A percentile compares a stretch with the other conserved stretches of the same genome.
phyloP scores from a whole-genome alignment of 2,888 invertebrate species.

The Eupithecia inturbata region DNA sequence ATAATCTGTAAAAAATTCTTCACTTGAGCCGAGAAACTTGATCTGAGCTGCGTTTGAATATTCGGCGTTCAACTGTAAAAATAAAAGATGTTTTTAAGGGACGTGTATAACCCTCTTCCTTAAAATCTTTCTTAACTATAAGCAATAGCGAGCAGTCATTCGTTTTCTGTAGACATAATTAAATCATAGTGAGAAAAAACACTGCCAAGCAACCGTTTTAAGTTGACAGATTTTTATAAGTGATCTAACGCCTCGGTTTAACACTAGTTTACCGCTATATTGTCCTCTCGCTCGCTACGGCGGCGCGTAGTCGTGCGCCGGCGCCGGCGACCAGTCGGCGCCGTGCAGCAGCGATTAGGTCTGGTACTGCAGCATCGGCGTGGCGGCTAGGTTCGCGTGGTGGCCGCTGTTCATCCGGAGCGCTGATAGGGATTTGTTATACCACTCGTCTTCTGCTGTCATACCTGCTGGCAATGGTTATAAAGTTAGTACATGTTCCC shows the following conservation, averaged over 20 bases:
- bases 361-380: conserved; percentile 99
- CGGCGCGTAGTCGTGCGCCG: conserved; percentile 79
- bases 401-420: conserved; percentile 98
- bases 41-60: neutral
- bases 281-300: conserved; percentile 58
- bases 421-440: conserved; percentile 98
- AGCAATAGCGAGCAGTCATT: neutral
- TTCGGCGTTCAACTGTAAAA: neutral
- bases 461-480: conserved; percentile 85
- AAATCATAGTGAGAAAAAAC: neutral
- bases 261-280: conserved; percentile 25
- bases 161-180: neutral
- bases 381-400: conserved; percentile 96
- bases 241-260: conserved; percentile 1
- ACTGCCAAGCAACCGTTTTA: neutral
- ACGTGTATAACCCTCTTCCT: neutral
- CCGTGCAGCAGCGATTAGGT: conserved; percentile 91
- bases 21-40: neutral
- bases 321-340: conserved; percentile 81
- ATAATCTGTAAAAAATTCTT: neutral
- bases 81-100: neutral
- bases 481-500: neutral
- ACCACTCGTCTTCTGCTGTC: conserved; percentile 98
- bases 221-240: neutral
- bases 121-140: neutral